These are phyloP conservation scores for Rhadina sibilatrix DNA, from an alignment of 2,113 vertebrate genomes.

Conservation along the genomic window DNA sequence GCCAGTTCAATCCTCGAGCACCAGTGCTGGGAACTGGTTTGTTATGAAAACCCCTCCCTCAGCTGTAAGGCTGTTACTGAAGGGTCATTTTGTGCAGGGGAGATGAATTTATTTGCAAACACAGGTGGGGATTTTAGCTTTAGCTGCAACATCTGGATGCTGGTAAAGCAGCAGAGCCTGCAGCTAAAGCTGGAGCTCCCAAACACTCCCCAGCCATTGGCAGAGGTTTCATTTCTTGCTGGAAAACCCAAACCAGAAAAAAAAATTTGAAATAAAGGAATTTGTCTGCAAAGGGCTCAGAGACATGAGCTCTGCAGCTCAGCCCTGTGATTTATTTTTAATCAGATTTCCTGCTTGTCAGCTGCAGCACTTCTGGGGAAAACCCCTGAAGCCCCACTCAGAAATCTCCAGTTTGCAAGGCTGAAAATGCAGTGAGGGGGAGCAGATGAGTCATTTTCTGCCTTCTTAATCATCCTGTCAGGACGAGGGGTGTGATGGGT, in stretches of 20 bases:
- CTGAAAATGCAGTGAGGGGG: accelerated
- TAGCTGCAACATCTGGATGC: neutral
- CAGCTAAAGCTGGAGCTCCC: neutral
- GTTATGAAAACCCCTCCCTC: neutral
- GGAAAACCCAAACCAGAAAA: neutral
- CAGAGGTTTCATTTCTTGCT: neutral
- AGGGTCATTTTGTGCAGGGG: neutral
- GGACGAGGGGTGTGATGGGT: neutral
- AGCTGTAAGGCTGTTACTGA: accelerated
- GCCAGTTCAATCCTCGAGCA: accelerated
- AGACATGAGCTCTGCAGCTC: neutral
- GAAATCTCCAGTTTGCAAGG: neutral
- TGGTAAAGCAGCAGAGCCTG: neutral
- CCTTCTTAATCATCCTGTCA: neutral
- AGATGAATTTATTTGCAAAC: neutral
- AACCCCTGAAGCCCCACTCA: neutral
- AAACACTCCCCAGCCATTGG: accelerated
- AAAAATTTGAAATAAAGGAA: neutral
- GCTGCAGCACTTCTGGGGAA: neutral
- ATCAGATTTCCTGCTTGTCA: neutral
- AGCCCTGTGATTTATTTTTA: neutral
- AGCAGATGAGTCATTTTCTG: neutral
- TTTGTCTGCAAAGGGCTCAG: neutral
- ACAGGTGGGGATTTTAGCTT: neutral
- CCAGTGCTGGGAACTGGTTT: neutral